These are phyloP conservation scores for Ypsolopha sequella DNA, from an alignment of 2,888 invertebrate genomes.

Conservation along the genomic window DNA sequence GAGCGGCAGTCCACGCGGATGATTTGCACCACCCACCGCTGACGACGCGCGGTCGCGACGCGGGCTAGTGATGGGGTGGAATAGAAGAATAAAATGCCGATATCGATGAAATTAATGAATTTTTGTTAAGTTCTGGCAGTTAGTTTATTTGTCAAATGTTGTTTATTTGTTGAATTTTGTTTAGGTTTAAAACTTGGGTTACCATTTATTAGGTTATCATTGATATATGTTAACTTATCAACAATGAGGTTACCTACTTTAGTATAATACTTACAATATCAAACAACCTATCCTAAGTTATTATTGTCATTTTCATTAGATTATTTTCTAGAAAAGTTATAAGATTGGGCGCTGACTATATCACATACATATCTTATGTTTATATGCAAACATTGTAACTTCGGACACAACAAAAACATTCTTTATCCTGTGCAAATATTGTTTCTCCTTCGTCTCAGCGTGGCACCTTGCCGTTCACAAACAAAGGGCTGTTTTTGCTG, in stretches of 20 bases:
- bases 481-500: slow-evolving; percentile 5
- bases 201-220: too few species aligned
- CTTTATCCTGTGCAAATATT: not conserved
- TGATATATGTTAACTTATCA: too few species aligned
- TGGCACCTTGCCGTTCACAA: slow-evolving; percentile 1
- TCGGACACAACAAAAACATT: too few species aligned
- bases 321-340: too few species aligned
- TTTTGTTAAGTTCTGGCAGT: not conserved
- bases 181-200: too few species aligned
- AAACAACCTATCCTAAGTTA: too few species aligned
- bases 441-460: slow-evolving; percentile 2
- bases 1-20: slow-evolving; percentile 60
- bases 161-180: not conserved
- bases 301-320: too few species aligned
- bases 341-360: too few species aligned
- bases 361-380: too few species aligned
- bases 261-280: too few species aligned
- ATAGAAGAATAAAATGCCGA: slow-evolving; percentile 5
- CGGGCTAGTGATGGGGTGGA: slow-evolving; percentile 32
- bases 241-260: too few species aligned
- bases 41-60: slow-evolving; percentile 53
- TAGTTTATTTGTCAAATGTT: not conserved
- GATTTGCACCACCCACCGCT: slow-evolving; percentile 63
- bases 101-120: not conserved
- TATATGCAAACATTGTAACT: too few species aligned